Conservation (phyloP, 2,113 vertebrate species). For the Ctenomys sociabilis region DNA sequence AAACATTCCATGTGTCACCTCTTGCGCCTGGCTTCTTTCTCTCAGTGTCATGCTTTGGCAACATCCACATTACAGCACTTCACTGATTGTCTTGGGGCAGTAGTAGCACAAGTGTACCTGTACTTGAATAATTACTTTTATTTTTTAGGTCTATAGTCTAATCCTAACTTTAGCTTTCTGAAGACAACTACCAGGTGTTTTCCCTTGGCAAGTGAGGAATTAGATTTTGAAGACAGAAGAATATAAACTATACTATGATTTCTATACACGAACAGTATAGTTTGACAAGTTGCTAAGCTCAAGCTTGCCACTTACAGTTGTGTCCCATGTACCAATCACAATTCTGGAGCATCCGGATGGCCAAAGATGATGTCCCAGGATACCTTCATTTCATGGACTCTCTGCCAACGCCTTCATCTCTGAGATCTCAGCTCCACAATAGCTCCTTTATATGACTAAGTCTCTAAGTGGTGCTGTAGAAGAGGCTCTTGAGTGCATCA, state of each 20-base stretch:
- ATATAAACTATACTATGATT: not conserved
- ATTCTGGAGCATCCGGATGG: not conserved
- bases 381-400: not conserved
- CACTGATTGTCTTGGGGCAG: not conserved
- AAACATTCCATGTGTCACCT: not conserved
- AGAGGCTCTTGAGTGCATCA: rapidly evolving
- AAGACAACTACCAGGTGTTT: not conserved
- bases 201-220: not conserved
- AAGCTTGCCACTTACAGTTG: not conserved
- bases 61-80: not conserved
- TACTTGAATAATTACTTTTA: not conserved
- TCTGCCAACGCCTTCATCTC: not conserved
- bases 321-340: not conserved
- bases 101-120: not conserved
- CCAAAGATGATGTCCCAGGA: not conserved
- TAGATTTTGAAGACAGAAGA: slow-evolving; percentile 8
- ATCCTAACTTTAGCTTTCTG: not conserved
- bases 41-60: not conserved
- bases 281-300: not conserved
- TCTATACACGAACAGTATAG: not conserved
- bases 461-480: not conserved
- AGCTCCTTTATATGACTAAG: not conserved
- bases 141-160: not conserved
- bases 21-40: slow-evolving; percentile 11
- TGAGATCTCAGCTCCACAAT: not conserved